A percentile compares a stretch with the other conserved stretches of the same genome.
phyloP scores from a whole-genome alignment of 2,113 vertebrate species.

The Chloebia gouldiae region DNA sequence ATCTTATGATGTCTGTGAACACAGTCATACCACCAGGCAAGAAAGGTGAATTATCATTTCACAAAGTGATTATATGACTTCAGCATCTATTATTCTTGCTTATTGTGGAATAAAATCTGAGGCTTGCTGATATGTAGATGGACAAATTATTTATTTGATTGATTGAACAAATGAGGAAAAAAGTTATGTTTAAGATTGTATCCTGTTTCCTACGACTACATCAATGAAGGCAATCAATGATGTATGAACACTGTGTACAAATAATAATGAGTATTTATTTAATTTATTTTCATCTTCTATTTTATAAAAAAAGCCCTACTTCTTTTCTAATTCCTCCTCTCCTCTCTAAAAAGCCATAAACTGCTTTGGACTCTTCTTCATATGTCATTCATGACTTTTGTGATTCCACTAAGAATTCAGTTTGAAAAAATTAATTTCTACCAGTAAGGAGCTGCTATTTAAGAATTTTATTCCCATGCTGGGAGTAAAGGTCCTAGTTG shows the following conservation, averaged over 20 bases:
- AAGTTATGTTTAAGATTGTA: neutral
- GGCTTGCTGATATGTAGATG: neutral
- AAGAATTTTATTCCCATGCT: neutral
- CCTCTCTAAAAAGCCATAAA: neutral
- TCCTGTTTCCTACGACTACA: neutral
- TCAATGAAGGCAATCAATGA: neutral
- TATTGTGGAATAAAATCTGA: neutral
- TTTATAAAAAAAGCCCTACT: neutral
- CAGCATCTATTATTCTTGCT: neutral
- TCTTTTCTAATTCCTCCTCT: neutral
- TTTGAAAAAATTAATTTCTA: neutral
- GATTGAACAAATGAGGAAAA: neutral
- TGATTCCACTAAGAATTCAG: neutral
- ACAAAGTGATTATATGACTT: neutral
- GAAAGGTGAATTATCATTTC: constrained; percentile 75
- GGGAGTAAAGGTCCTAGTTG: neutral
- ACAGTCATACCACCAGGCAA: constrained; percentile 90
- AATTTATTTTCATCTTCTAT: neutral
- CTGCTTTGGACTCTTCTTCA: neutral
- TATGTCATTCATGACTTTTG: neutral
- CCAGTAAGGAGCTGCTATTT: neutral
- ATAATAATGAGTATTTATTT: neutral
- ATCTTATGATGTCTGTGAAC: constrained; percentile 92
- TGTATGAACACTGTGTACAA: neutral
- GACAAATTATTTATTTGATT: neutral